These are phyloP conservation scores for Thaumetopoea pityocampa DNA, from an alignment of 1,140 invertebrate species.

Conservation along the genomic window DNA sequence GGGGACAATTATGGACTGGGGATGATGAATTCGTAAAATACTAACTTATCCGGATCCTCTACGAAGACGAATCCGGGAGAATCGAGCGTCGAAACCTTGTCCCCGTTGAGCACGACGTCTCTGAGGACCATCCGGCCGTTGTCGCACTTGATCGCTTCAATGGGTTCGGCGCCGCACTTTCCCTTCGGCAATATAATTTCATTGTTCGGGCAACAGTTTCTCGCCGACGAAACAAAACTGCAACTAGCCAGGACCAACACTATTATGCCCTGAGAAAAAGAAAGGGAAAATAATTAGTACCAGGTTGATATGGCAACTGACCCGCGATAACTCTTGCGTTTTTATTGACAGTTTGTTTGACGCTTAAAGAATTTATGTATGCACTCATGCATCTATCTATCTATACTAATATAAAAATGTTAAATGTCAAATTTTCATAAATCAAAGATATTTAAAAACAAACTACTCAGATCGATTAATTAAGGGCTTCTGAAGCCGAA, in stretches of 20 bases:
- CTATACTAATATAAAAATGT: too few relatives aligned
- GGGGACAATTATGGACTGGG: too few relatives aligned
- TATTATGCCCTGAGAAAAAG: constrained; percentile 35
- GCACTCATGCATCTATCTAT: too few relatives aligned
- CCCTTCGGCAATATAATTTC: constrained; percentile 28
- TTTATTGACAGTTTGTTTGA: too few relatives aligned
- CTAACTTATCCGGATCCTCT: constrained; percentile 53
- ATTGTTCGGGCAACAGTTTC: constrained; percentile 42
- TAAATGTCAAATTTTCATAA: too few relatives aligned
- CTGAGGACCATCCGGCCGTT: constrained; percentile 44
- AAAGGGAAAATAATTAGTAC: too few relatives aligned
- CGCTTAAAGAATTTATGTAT: too few relatives aligned
- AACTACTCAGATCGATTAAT: too few relatives aligned
- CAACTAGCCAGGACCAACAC: constrained; percentile 34
- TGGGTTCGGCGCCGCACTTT: constrained; percentile 26
- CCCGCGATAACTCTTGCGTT: too few relatives aligned
- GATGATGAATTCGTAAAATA: constrained; percentile 5
- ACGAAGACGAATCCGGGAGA: constrained; percentile 47
- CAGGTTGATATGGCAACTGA: too few relatives aligned
- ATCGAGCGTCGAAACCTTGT: constrained; percentile 51
- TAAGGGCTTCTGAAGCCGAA: too few relatives aligned
- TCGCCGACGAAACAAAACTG: constrained; percentile 21
- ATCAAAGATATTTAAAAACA: too few relatives aligned
- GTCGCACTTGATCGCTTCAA: constrained; percentile 39
- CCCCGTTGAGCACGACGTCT: constrained; percentile 42